phyloP scores from a whole-genome alignment of 1,140 invertebrate species.

The Acromyrmex echinatior region DNA sequence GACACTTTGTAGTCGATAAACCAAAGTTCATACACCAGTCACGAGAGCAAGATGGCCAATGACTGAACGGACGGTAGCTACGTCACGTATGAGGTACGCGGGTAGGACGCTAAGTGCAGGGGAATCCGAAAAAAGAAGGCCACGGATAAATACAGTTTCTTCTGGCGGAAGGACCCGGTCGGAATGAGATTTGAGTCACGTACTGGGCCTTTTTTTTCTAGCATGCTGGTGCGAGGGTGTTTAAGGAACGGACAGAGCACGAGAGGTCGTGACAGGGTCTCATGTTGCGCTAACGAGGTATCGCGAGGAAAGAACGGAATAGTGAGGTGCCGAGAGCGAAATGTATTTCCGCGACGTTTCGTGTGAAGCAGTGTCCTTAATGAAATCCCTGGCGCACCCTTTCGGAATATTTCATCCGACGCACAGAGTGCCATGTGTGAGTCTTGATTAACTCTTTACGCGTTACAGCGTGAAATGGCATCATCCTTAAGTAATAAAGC shows the following conservation, averaged over 20 bases:
- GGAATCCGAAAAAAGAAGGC: conserved; percentile 50
- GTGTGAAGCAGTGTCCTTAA: conserved; percentile 55
- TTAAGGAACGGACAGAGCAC: conserved; percentile 38
- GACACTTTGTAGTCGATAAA: conserved; percentile 76
- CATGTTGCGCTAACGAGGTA: conserved; percentile 82
- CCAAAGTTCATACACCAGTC: conserved; percentile 20
- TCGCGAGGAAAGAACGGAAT: conserved; percentile 77
- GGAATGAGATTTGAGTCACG: conserved; percentile 86
- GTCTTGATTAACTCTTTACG: conserved; percentile 25
- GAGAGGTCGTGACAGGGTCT: conserved; percentile 68
- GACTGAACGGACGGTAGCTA: conserved; percentile 28
- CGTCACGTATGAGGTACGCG: conserved; percentile 64
- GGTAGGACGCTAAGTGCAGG: conserved; percentile 35
- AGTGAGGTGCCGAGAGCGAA: conserved; percentile 47
- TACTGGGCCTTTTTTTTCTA: conserved; percentile 78
- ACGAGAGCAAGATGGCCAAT: conserved; percentile 35
- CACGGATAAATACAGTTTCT: conserved; percentile 77
- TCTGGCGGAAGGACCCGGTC: conserved; percentile 63
- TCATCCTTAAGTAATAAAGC: not conserved
- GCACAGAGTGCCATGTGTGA: not conserved
- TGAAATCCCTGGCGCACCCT: conserved; percentile 43
- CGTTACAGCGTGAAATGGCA: not conserved
- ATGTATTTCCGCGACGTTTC: conserved; percentile 52
- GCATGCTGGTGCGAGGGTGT: conserved; percentile 39
- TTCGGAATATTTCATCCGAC: conserved; percentile 33